Conservation (phyloP, 2,888 invertebrate species). For the Caenorhabditis japonica region DNA sequence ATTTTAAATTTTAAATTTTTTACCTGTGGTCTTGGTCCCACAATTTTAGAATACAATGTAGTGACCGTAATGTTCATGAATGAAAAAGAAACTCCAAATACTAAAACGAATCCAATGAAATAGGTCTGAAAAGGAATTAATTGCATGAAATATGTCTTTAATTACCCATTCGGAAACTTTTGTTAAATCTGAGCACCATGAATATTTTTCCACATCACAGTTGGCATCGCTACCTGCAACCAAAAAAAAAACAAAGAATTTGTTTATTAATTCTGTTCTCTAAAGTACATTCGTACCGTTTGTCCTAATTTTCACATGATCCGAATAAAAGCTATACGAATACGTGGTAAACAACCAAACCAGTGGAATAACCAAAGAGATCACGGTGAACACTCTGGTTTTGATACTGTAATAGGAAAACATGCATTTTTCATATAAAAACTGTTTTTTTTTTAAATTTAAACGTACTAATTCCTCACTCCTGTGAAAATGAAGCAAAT, state of each 20-base stretch:
- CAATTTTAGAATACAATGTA: constrained; percentile 56
- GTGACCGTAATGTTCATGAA: constrained; percentile 57
- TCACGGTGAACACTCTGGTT: constrained; percentile 20
- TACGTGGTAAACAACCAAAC: constrained; percentile 35
- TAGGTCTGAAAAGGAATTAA: constrained; percentile 28
- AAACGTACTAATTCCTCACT: constrained; percentile 38
- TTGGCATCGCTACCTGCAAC: constrained; percentile 43
- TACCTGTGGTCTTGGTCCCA: constrained; percentile 55
- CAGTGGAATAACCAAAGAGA: constrained; percentile 24
- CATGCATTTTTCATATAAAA: background rate
- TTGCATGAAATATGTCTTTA: background rate
- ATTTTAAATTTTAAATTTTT: background rate
- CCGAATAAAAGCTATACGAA: constrained; percentile 36
- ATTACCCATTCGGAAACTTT: constrained; percentile 30
- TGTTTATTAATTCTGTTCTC: background rate
- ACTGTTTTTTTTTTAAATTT: background rate
- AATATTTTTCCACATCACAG: constrained; percentile 51
- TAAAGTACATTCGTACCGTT: constrained; percentile 25
- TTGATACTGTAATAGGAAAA: constrained; percentile 24
- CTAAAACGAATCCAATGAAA: constrained; percentile 45
- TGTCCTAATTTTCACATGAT: constrained; percentile 17
- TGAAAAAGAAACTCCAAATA: constrained; percentile 54
- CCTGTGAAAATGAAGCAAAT: constrained; percentile 53
- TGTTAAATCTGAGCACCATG: constrained; percentile 47
- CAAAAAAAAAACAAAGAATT: background rate